Evolutionary conservation across 2,797 vertebrate species (phyloP).

Genomic region (Artibeus jamaicensis): DNA sequence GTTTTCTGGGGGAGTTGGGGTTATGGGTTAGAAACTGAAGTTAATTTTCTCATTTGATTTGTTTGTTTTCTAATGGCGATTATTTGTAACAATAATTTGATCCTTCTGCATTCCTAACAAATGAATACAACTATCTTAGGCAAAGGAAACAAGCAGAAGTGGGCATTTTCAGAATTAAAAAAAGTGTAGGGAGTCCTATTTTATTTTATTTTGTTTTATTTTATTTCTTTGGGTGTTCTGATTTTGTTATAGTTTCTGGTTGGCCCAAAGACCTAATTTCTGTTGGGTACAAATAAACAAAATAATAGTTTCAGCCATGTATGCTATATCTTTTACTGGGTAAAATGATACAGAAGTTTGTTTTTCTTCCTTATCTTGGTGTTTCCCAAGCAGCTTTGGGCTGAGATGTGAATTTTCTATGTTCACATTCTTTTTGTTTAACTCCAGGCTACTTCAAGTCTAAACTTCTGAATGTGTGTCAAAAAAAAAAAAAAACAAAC

Average conservation of each 20-base stretch:
- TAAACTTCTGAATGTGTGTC: neutral
- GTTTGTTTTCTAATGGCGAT: neutral
- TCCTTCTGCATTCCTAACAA: neutral
- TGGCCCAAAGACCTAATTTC: neutral
- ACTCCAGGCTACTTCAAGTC: neutral
- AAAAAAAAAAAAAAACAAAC: neutral
- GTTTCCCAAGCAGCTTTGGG: neutral
- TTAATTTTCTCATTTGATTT: constrained; percentile 24
- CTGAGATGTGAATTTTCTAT: neutral
- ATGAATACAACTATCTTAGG: neutral
- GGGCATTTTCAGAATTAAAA: neutral
- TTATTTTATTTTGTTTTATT: neutral
- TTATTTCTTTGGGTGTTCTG: neutral
- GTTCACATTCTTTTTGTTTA: neutral
- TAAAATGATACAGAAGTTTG: neutral
- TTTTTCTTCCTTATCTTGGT: neutral
- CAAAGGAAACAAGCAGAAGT: neutral
- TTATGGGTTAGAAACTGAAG: constrained; percentile 8
- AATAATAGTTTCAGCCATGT: neutral
- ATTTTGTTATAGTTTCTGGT: neutral
- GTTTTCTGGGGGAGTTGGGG: neutral
- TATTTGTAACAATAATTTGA: constrained; percentile 7
- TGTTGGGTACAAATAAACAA: neutral
- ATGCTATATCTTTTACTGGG: neutral
- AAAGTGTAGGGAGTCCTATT: neutral